phyloP scores from a whole-genome alignment of 2,888 invertebrate species.

The Trichopoda pennipes region DNA sequence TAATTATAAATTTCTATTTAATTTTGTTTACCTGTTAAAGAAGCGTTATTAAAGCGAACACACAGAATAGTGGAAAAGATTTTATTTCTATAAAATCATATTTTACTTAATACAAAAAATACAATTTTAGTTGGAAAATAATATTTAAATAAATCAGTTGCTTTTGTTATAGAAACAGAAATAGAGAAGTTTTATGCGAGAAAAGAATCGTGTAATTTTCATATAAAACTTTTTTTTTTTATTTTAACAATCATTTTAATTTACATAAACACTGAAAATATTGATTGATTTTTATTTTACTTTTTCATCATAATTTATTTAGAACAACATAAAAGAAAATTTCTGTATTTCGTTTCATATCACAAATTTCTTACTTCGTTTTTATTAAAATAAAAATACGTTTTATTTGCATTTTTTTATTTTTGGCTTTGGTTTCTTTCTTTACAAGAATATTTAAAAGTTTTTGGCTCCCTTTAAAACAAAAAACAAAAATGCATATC shows the following conservation, averaged over 20 bases:
- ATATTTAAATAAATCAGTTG: neutral
- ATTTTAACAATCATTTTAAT: conserved; percentile 16
- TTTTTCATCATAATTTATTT: conserved; percentile 3
- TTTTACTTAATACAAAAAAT: no score
- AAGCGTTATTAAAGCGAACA: conserved; percentile 3
- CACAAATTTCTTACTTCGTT: conserved; percentile 18
- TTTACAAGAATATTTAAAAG: conserved; percentile 3
- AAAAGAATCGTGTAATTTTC: no score
- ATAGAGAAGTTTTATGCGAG: no score
- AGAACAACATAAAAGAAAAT: neutral
- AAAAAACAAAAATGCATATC: conserved; percentile 43
- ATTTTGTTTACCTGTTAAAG: conserved; percentile 22
- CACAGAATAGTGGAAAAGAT: neutral
- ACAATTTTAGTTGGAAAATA: no score
- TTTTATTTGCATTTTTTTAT: neutral
- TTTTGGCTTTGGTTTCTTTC: neutral
- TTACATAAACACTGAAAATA: neutral
- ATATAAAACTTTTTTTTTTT: no score
- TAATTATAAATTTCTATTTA: conserved; percentile 36
- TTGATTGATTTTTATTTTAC: conserved; percentile 25
- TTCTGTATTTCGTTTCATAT: conserved; percentile 2
- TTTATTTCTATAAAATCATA: no score
- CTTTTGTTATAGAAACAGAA: neutral
- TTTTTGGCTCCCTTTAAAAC: conserved; percentile 29
- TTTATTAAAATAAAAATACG: conserved; percentile 19